Conservation (phyloP, 1,140 invertebrate genomes). For the Ganaspis sp. region DNA sequence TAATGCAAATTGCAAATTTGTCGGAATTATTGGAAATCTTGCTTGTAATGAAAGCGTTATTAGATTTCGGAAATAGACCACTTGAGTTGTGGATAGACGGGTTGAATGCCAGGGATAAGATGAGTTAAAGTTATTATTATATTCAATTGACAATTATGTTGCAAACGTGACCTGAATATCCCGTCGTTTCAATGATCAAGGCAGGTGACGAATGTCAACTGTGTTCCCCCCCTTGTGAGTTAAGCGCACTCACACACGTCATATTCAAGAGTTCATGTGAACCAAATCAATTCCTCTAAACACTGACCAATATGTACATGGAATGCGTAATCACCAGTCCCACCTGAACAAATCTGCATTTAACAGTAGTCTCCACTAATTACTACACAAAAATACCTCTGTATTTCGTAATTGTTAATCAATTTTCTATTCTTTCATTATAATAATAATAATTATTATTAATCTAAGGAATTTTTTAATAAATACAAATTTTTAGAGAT, state of each 20-base stretch:
- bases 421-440: no score
- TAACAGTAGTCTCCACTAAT: neutral
- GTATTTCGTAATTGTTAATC: no score
- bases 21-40: neutral
- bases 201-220: slow-evolving; percentile 18
- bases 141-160: slow-evolving; percentile 24
- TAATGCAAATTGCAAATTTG: neutral
- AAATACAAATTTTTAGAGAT: no score
- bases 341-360: neutral
- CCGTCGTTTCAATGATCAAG: neutral
- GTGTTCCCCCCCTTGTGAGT: neutral
- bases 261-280: slow-evolving; percentile 1
- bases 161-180: neutral
- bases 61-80: neutral
- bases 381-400: neutral
- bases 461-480: no score
- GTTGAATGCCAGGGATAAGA: neutral
- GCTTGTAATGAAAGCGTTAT: slow-evolving; percentile 6
- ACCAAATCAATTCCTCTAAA: slow-evolving; percentile 13
- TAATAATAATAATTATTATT: no score
- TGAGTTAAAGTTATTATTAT: neutral
- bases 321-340: neutral
- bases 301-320: neutral
- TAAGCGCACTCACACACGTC: neutral
- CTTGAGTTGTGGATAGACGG: neutral